Base-by-base conservation (phyloP, 2,888 invertebrate genomes). In the Hipparchia sbordonii region DNA sequence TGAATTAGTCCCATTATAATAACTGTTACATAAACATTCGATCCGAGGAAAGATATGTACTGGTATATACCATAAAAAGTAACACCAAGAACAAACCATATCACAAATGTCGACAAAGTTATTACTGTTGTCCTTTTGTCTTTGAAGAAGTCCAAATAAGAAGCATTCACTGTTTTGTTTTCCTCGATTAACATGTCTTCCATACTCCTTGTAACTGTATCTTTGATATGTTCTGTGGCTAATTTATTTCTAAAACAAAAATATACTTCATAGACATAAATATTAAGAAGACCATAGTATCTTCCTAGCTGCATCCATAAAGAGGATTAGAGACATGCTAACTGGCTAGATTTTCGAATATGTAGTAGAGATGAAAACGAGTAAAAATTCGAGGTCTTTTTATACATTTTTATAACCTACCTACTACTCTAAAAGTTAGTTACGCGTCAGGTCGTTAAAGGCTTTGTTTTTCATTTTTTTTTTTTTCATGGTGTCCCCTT, bases 11-110 rank as follows among this genome's bases (percentile, higher is more conserved):
- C 88, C 70, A 84, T 67, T 48, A 86, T 74, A 2, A 81, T 76
- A 9, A 85, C 83, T 9, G 84, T 82, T 0, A 85, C 70, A 54
- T 84, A 87, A 57, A 86, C 78, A 77, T 88, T 84, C 0, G 81
- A 73, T 6, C 84, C 86, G 51, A 88, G 75, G 6, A 83, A 78
- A 0, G 86, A 81, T 33, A 83, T 75, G 71, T 88, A 88, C 72
- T 89, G 87, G 75, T 80, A 85, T 61, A 89, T 79, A 8, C 89
- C 88, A 65, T 76, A 90, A 76, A 81, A 89, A 63, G 82, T 83
- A 33, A 81, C 71, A 2, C 88, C 89, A 4, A 80, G 77, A 0
- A 83, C 77, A 33, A 82, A 81, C 86, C 87, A 90, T 2, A 84
- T 74, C 0, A 80, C 69, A 6, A 83, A 73, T 0, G 83, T 82